phyloP scores from a whole-genome alignment of 2,113 vertebrate genomes.

The Apodemus sylvaticus region DNA sequence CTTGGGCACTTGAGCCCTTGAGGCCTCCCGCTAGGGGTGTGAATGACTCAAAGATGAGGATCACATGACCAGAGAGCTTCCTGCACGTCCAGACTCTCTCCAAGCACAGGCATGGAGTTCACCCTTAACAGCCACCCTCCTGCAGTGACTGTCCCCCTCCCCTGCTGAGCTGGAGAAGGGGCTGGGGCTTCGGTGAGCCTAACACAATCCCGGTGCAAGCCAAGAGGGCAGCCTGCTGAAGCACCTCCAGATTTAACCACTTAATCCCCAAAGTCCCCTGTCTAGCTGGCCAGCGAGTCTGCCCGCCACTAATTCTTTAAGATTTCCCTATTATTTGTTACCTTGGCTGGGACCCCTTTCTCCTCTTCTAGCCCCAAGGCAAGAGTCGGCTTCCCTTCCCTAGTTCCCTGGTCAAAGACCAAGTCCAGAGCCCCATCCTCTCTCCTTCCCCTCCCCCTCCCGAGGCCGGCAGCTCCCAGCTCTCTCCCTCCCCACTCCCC shows the following conservation, averaged over 20 bases:
- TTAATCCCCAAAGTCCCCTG: constrained; percentile 73
- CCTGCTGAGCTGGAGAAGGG: constrained; percentile 65
- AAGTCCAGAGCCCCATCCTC: constrained; percentile 61
- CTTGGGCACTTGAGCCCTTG: background rate
- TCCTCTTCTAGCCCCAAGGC: constrained; percentile 27
- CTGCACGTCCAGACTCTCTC: constrained; percentile 60
- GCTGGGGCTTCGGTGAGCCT: background rate
- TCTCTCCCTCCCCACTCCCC: background rate
- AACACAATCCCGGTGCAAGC: constrained; percentile 19
- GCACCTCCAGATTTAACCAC: constrained; percentile 73
- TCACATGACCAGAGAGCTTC: constrained; percentile 37
- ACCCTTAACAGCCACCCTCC: constrained; percentile 63
- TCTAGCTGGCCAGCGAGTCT: background rate
- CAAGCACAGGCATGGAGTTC: background rate
- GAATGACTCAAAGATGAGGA: constrained; percentile 29
- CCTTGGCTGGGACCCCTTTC: background rate
- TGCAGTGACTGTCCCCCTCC: constrained; percentile 64
- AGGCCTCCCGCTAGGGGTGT: constrained; percentile 28
- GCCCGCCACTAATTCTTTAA: constrained; percentile 52
- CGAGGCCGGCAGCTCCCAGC: background rate
- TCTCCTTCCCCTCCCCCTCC: constrained; percentile 78
- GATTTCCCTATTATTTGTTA: constrained; percentile 60
- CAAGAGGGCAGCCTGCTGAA: background rate
- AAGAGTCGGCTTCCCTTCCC: constrained; percentile 45
- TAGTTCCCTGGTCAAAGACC: constrained; percentile 87